Evolutionary conservation across 1,140 invertebrate species (phyloP).

Genomic region (Gonioctena quinquepunctata): DNA sequence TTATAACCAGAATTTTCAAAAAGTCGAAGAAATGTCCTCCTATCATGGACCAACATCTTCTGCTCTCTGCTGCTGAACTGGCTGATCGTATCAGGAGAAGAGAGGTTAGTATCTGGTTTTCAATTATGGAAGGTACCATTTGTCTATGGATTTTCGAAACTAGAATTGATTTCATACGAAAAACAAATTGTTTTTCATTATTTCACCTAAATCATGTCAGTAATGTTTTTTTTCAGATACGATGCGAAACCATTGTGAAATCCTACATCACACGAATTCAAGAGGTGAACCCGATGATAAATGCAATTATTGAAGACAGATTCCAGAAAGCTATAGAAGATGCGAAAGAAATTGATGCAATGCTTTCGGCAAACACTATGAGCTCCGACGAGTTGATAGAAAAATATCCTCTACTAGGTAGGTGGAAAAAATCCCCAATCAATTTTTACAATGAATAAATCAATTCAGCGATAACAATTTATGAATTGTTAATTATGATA

Average conservation of each 20-base stretch:
- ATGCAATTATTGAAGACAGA: conserved; percentile 76
- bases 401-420: conserved; percentile 70
- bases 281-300: conserved; percentile 73
- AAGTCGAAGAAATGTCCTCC: conserved; percentile 25
- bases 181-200: not conserved
- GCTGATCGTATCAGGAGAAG: conserved; percentile 36
- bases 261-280: conserved; percentile 71
- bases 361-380: conserved; percentile 54
- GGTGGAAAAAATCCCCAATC: too few relatives aligned
- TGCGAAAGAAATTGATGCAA: conserved; percentile 60
- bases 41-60: conserved; percentile 27
- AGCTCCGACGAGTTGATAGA: conserved; percentile 55
- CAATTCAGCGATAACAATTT: too few relatives aligned
- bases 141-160: too few relatives aligned
- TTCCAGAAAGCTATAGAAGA: conserved; percentile 73
- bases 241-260: conserved; percentile 65
- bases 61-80: conserved; percentile 28
- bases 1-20: conserved; percentile 29
- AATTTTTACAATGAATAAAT: too few relatives aligned
- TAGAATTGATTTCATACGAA: too few relatives aligned
- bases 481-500: too few relatives aligned
- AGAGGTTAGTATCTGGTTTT: conserved; percentile 36
- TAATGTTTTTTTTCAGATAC: conserved; percentile 53
- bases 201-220: too few relatives aligned
- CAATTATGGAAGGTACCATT: too few relatives aligned